These are phyloP conservation scores for Netelia melanura DNA, from an alignment of 2,888 invertebrate genomes.

Conservation along the genomic window DNA sequence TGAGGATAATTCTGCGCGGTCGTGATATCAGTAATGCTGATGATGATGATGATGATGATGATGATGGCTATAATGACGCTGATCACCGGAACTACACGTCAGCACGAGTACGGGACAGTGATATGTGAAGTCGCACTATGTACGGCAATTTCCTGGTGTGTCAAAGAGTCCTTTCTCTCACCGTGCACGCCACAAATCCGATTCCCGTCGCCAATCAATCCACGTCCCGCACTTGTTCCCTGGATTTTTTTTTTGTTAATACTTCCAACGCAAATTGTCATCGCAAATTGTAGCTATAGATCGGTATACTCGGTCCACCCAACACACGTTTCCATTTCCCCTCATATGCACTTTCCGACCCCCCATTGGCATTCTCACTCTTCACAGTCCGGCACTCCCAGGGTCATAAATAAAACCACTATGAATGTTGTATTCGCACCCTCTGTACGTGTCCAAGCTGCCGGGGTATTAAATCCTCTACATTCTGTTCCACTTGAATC, in stretches of 20 bases:
- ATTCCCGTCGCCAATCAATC: conserved; percentile 43
- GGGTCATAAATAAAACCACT: conserved; percentile 45
- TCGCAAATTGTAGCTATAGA: conserved; percentile 22
- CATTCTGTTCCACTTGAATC: conserved; percentile 41
- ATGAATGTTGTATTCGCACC: conserved; percentile 13
- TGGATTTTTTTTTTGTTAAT: conserved; percentile 24
- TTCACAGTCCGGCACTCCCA: conserved; percentile 12
- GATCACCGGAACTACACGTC: conserved; percentile 14
- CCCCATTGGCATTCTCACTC: conserved; percentile 7
- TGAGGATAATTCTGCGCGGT: background rate
- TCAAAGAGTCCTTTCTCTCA: background rate
- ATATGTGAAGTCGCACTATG: conserved; percentile 39
- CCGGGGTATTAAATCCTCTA: background rate
- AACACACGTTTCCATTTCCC: conserved; percentile 46
- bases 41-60: conserved; percentile 3
- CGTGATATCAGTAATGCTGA: background rate
- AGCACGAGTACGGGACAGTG: conserved; percentile 34
- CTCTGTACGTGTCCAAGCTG: conserved; percentile 16
- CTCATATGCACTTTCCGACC: conserved; percentile 5
- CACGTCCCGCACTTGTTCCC: conserved; percentile 23
- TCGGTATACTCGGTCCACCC: conserved; percentile 22
- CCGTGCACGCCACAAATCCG: conserved; percentile 10
- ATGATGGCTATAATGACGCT: conserved; percentile 38
- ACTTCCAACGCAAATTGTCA: conserved; percentile 13
- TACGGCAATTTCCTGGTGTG: conserved; percentile 12